These are phyloP conservation scores for Myzus persicae DNA, from an alignment of 1,140 invertebrate species.

Conservation along the genomic window DNA sequence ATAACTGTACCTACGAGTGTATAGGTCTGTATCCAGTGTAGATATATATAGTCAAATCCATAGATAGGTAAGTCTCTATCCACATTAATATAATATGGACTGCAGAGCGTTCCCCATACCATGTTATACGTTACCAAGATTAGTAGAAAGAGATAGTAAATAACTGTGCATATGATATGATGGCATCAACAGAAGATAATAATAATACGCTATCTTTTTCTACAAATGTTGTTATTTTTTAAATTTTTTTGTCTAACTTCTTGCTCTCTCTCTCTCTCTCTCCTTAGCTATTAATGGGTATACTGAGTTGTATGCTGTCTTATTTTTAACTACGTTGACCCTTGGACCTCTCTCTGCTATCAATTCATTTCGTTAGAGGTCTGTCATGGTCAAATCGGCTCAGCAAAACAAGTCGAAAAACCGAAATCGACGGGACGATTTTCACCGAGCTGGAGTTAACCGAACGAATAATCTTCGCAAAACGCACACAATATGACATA, in stretches of 20 bases:
- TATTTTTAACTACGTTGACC: background rate
- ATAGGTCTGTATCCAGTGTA: too few relatives aligned
- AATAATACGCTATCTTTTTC: too few relatives aligned
- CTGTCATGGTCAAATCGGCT: background rate
- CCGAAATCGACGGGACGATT: background rate
- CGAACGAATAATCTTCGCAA: background rate
- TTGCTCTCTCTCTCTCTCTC: background rate
- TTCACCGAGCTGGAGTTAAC: background rate
- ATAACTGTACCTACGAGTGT: too few relatives aligned
- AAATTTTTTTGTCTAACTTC: background rate
- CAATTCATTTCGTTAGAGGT: background rate
- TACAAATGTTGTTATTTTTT: background rate
- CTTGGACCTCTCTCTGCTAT: background rate
- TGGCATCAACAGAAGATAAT: background rate
- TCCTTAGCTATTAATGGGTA: background rate
- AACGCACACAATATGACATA: background rate
- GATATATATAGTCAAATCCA: too few relatives aligned
- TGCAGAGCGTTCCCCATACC: background rate
- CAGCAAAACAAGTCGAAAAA: background rate
- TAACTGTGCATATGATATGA: background rate
- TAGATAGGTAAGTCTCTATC: too few relatives aligned
- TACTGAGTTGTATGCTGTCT: background rate
- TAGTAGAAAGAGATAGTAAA: background rate
- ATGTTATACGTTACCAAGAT: background rate
- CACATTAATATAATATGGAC: too few relatives aligned